phyloP scores from a whole-genome alignment of 2,113 vertebrate genomes.

The Eonycteris spelaea region DNA sequence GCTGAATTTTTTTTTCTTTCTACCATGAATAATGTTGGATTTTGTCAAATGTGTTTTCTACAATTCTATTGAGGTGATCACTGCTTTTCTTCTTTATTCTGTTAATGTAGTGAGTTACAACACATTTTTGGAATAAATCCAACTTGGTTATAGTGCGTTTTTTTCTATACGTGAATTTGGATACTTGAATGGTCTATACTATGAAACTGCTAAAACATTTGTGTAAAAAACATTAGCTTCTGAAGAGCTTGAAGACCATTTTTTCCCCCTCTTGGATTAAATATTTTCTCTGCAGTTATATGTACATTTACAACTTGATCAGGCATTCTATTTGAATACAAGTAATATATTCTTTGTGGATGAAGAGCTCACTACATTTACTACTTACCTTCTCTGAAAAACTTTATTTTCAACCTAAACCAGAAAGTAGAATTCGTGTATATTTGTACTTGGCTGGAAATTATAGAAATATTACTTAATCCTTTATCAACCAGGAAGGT shows the following conservation, averaged over 20 bases:
- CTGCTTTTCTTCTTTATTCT: background rate
- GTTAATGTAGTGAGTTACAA: background rate
- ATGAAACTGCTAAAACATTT: background rate
- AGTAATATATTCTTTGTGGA: background rate
- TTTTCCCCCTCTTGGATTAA: background rate
- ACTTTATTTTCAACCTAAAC: background rate
- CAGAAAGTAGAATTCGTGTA: background rate
- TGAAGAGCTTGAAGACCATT: background rate
- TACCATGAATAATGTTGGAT: background rate
- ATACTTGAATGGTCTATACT: background rate
- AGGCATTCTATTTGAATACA: background rate
- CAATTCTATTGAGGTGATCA: background rate
- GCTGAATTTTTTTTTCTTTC: background rate
- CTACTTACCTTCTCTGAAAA: background rate
- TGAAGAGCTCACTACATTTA: background rate
- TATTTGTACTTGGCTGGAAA: background rate
- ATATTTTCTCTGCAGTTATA: background rate
- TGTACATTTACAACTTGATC: background rate
- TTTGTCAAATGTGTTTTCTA: slow-evolving; percentile 20
- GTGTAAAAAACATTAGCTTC: background rate
- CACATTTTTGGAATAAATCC: slow-evolving; percentile 18
- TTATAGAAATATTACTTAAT: background rate
- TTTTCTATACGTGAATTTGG: slow-evolving; percentile 12
- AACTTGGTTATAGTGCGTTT: background rate
- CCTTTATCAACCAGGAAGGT: background rate